Evolutionary conservation across 2,113 vertebrate species (phyloP).

Genomic region (Corythornis madagascariensis): DNA sequence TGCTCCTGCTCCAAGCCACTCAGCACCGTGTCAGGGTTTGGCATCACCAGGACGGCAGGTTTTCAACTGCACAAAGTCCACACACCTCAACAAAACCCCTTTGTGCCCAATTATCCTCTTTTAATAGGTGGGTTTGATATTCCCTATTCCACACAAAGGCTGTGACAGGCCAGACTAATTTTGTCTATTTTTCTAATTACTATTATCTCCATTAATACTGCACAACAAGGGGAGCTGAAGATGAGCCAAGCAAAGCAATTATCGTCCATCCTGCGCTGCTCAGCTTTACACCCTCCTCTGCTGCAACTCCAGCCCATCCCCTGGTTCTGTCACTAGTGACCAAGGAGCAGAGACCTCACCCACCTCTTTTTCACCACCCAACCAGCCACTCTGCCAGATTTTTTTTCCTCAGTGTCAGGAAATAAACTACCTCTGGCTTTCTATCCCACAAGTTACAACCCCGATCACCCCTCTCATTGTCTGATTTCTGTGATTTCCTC

Average conservation of each 20-base stretch:
- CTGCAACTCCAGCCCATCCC: too few species aligned
- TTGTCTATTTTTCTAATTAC: not conserved
- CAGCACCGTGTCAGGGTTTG: not conserved
- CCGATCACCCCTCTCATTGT: not conserved
- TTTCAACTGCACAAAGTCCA: not conserved
- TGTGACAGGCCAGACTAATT: not conserved
- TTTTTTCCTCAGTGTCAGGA: not conserved
- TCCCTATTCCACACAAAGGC: not conserved
- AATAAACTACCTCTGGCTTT: not conserved
- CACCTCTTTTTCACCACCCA: not conserved
- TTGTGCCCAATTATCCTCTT: not conserved
- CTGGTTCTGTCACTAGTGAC: too few species aligned
- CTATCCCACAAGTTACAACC: not conserved
- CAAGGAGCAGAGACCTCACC: too few species aligned
- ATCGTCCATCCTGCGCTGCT: not conserved
- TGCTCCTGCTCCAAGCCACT: not conserved
- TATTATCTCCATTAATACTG: not conserved
- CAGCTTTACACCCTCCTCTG: too few species aligned
- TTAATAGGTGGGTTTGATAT: not conserved
- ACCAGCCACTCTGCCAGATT: not conserved
- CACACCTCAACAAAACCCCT: not conserved
- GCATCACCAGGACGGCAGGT: not conserved
- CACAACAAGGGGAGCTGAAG: not conserved
- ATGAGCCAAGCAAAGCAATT: not conserved
- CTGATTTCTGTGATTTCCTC: constrained; percentile 7